Percentiles rank a stretch among this genome's conserved stretches.
phyloP scores from a whole-genome alignment of 2,113 vertebrate species.

The Malurus elegans region DNA sequence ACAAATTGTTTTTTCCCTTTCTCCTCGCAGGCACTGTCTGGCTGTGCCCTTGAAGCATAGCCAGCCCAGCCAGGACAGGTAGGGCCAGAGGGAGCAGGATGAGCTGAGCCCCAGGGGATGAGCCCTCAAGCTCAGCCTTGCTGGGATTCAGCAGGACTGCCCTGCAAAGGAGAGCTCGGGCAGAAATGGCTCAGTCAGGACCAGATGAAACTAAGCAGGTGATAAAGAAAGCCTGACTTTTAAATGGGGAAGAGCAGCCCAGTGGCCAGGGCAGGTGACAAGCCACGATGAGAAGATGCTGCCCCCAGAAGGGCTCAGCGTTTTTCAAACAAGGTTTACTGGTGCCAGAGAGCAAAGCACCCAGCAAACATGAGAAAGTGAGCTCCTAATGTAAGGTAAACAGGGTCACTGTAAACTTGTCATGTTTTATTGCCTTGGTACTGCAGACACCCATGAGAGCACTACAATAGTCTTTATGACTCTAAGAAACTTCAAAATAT shows the following conservation, averaged over 20 bases:
- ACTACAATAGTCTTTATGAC: neutral
- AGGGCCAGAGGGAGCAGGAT: neutral
- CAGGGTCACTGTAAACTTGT: neutral
- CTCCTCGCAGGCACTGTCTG: neutral
- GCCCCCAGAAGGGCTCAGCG: fast-evolving
- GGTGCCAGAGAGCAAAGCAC: neutral
- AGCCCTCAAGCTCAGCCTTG: neutral
- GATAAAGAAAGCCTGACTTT: neutral
- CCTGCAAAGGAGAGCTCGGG: neutral
- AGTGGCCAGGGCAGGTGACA: neutral
- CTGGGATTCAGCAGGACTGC: neutral
- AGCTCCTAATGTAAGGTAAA: neutral
- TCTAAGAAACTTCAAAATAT: neutral
- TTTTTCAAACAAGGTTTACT: neutral
- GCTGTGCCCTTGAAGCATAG: neutral
- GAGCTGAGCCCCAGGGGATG: neutral
- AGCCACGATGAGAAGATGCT: neutral
- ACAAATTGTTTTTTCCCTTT: neutral
- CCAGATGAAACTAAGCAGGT: neutral
- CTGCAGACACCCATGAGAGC: neutral
- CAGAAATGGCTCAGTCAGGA: neutral
- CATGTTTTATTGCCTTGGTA: neutral
- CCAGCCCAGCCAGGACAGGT: neutral
- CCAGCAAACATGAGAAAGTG: neutral
- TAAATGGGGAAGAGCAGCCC: neutral